phyloP scores from a whole-genome alignment of 2,797 vertebrate species.

The Synanceia verrucosa region DNA sequence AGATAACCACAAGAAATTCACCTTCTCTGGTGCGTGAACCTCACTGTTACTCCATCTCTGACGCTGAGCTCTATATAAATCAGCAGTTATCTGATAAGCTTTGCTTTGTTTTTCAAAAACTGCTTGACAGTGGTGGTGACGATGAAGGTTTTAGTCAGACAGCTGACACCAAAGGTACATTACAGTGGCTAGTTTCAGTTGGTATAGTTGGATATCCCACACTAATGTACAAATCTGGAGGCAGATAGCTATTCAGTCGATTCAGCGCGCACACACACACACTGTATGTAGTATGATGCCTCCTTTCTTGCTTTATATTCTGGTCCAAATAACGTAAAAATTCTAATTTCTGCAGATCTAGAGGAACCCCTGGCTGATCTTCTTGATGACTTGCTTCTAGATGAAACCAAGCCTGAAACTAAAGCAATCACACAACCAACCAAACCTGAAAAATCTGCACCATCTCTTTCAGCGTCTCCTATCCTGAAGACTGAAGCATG shows the following conservation, averaged over 20 bases:
- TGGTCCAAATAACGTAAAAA: not conserved
- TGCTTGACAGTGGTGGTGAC: constrained; percentile 54
- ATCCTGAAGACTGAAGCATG: constrained; percentile 53
- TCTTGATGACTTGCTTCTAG: constrained; percentile 78
- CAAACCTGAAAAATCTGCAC: constrained; percentile 53
- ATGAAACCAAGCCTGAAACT: constrained; percentile 59
- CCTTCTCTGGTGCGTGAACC: constrained; percentile 82
- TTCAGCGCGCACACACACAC: no score
- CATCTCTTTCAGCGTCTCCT: constrained; percentile 46
- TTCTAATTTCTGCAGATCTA: constrained; percentile 60
- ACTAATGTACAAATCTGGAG: not conserved
- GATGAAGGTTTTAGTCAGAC: constrained; percentile 47
- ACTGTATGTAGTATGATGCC: not conserved
- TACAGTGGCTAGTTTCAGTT: not conserved
- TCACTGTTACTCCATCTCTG: not conserved
- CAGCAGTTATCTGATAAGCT: not conserved
- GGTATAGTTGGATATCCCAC: not conserved
- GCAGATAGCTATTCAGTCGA: not conserved
- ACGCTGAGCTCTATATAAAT: not conserved
- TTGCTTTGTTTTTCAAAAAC: constrained; percentile 25
- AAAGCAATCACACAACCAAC: constrained; percentile 46
- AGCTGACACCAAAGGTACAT: constrained; percentile 51
- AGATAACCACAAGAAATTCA: constrained; percentile 81
- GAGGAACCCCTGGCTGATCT: constrained; percentile 82
- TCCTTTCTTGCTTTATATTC: not conserved